Conservation (phyloP, 1,140 invertebrate genomes). For the Zaprionus capensis region DNA sequence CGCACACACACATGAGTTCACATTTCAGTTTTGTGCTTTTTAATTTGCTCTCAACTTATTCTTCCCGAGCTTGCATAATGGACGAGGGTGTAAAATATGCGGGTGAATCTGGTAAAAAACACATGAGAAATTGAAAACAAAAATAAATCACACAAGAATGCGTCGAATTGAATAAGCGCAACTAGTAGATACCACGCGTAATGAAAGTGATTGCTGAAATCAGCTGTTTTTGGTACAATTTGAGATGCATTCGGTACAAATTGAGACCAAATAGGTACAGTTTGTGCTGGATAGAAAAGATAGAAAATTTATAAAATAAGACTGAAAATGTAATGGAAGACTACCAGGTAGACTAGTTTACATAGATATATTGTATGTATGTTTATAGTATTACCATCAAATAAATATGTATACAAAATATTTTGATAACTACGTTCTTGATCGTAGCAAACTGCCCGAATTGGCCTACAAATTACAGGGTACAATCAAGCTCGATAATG, state of each 20-base stretch:
- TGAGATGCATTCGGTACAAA: not conserved
- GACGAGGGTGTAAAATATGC: slow-evolving; percentile 48
- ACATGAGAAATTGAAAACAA: slow-evolving; percentile 7
- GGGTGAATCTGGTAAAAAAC: slow-evolving; percentile 32
- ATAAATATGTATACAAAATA: not conserved
- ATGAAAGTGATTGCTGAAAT: not conserved
- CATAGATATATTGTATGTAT: too few relatives aligned
- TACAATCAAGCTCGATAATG: slow-evolving; percentile 10
- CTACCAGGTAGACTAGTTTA: too few relatives aligned
- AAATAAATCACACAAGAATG: slow-evolving; percentile 3
- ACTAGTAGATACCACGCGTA: not conserved
- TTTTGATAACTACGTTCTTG: too few relatives aligned
- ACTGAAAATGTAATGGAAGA: too few relatives aligned
- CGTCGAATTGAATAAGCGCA: not conserved
- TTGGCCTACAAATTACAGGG: not conserved
- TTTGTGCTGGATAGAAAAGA: not conserved
- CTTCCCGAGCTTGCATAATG: slow-evolving; percentile 28
- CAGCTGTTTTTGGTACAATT: not conserved
- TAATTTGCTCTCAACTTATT: slow-evolving; percentile 61
- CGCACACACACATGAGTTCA: slow-evolving; percentile 43
- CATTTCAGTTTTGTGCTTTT: slow-evolving; percentile 54
- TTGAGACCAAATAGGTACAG: not conserved
- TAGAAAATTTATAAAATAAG: not conserved
- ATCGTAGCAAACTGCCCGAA: not conserved
- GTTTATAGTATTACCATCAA: too few relatives aligned